phyloP scores from a whole-genome alignment of 2,797 vertebrate genomes.

The Poeciliopsis presidionis region DNA sequence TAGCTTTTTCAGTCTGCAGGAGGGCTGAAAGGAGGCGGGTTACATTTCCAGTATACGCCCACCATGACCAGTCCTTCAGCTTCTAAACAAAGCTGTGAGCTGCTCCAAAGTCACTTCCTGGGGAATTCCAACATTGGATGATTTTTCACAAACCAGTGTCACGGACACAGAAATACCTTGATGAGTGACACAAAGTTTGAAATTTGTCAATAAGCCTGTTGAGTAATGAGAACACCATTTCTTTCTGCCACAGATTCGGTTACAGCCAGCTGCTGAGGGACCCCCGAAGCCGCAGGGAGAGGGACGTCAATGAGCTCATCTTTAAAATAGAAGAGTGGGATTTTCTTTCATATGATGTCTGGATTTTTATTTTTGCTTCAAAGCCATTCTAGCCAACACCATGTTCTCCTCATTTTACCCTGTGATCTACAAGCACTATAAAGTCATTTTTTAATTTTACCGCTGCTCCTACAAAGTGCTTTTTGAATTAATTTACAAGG shows the following conservation, averaged over 20 bases:
- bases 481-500: not conserved
- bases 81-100: constrained; percentile 45
- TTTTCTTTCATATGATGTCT: constrained; percentile 20
- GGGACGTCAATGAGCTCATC: constrained; percentile 23
- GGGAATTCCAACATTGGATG: constrained; percentile 65
- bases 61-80: constrained; percentile 45
- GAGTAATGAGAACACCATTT: constrained; percentile 51
- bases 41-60: constrained; percentile 62
- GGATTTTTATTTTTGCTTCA: not conserved
- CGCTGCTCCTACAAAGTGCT: not conserved
- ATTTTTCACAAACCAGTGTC: constrained; percentile 60
- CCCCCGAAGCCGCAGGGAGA: not conserved
- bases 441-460: not conserved
- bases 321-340: constrained; percentile 30
- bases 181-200: constrained; percentile 61
- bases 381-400: not conserved
- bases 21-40: constrained; percentile 49
- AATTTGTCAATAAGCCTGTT: constrained; percentile 64
- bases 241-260: constrained; percentile 26
- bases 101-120: constrained; percentile 53
- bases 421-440: not conserved
- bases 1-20: constrained; percentile 65
- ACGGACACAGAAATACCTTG: constrained; percentile 60
- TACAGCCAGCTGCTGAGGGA: constrained; percentile 30
- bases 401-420: not conserved